These are phyloP conservation scores for Rhynchophorus ferrugineus DNA, from an alignment of 1,140 invertebrate species.

Conservation along the genomic window DNA sequence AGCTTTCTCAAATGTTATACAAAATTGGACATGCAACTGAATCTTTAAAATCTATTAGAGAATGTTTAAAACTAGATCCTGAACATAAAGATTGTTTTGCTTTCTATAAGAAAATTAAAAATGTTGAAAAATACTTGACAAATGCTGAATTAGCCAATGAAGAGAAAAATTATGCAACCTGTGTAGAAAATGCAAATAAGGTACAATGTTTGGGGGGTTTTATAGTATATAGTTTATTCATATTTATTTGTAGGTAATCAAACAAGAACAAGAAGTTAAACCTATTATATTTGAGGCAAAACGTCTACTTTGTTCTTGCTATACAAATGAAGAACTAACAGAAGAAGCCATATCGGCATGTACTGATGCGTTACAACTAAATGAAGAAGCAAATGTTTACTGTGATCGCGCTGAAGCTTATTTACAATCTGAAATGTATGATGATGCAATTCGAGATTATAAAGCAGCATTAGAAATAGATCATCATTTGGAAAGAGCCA, in stretches of 20 bases:
- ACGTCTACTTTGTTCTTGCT: constrained; percentile 67
- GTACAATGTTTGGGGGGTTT: constrained; percentile 18
- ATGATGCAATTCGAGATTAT: constrained; percentile 85
- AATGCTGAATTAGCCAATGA: constrained; percentile 65
- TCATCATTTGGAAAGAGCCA: constrained; percentile 68
- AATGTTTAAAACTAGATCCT: constrained; percentile 96
- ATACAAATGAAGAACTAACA: constrained; percentile 60
- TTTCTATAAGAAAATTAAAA: constrained; percentile 97
- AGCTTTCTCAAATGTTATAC: constrained; percentile 80
- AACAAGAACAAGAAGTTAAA: constrained; percentile 58
- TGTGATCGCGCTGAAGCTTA: constrained; percentile 92
- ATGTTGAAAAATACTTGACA: constrained; percentile 80
- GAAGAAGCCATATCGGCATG: constrained; percentile 66
- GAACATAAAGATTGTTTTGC: constrained; percentile 94
- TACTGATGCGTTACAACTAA: constrained; percentile 68
- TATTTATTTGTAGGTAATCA: constrained; percentile 8
- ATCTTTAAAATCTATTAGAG: constrained; percentile 85
- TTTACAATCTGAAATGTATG: constrained; percentile 82
- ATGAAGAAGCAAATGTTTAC: constrained; percentile 68
- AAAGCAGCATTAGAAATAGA: constrained; percentile 75
- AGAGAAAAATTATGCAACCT: constrained; percentile 63
- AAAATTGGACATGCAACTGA: constrained; percentile 86
- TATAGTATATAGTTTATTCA: neutral
- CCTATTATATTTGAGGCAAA: constrained; percentile 69
- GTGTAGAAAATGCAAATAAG: constrained; percentile 58